Evolutionary conservation across 2,113 vertebrate species (phyloP).

Genomic region (Grammomys surdaster): DNA sequence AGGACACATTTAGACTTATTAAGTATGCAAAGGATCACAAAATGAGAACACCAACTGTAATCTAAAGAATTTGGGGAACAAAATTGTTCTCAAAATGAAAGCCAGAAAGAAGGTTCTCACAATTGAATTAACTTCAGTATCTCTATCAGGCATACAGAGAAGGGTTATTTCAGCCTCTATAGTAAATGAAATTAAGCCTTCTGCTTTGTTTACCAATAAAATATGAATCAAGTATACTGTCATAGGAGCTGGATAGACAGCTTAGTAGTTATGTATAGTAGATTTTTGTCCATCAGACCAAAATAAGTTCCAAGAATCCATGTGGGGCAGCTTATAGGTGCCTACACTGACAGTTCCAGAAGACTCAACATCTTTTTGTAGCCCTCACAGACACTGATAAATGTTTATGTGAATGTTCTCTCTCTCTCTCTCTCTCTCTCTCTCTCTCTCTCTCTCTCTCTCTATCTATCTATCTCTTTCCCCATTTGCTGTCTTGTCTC

Average conservation of each 20-base stretch:
- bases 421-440: not conserved
- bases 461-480: not conserved
- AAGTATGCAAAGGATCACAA: not conserved
- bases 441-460: too few relatives aligned
- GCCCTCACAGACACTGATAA: too few relatives aligned
- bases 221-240: not conserved
- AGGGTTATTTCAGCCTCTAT: not conserved
- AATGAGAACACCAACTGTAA: not conserved
- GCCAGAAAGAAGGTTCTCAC: not conserved
- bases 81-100: slow-evolving; percentile 37
- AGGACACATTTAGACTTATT: not conserved
- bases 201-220: not conserved
- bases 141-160: not conserved
- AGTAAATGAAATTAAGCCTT: not conserved
- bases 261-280: too few relatives aligned
- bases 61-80: not conserved
- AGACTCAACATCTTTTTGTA: too few relatives aligned
- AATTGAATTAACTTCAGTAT: not conserved
- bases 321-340: not conserved
- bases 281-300: too few relatives aligned
- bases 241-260: not conserved
- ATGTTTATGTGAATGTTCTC: not conserved
- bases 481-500: not conserved
- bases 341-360: too few relatives aligned
- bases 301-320: not conserved